A percentile compares a stretch with the other conserved stretches of the same genome.
Conservation (phyloP, 2,797 vertebrate genomes). For the Artibeus jamaicensis region DNA sequence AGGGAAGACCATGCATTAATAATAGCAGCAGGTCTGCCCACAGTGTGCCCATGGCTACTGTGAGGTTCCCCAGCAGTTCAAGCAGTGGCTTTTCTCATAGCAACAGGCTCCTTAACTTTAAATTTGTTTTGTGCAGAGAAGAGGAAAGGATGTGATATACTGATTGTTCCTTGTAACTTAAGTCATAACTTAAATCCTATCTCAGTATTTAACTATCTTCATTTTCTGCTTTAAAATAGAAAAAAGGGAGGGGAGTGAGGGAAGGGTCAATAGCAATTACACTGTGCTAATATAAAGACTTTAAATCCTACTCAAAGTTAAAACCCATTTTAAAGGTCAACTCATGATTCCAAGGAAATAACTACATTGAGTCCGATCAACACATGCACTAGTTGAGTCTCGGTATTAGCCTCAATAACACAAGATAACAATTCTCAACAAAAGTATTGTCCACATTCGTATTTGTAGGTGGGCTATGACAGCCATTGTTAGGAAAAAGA, state of each 20-base stretch:
- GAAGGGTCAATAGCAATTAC: background rate
- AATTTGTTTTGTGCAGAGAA: background rate
- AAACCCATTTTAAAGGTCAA: background rate
- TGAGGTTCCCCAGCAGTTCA: no score
- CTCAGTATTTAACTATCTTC: slow-evolving; percentile 57
- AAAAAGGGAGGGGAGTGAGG: background rate
- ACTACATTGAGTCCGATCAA: background rate
- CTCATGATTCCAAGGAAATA: slow-evolving; percentile 9
- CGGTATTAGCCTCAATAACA: background rate
- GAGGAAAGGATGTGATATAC: background rate
- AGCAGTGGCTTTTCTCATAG: background rate
- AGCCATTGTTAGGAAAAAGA: background rate
- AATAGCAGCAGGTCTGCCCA: background rate
- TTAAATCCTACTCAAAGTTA: slow-evolving; percentile 39
- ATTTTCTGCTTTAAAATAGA: slow-evolving; percentile 63
- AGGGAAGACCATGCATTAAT: background rate
- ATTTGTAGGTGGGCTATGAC: background rate
- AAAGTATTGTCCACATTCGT: background rate
- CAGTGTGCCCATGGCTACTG: background rate
- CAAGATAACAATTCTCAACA: background rate
- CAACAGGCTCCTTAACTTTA: background rate
- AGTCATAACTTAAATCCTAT: slow-evolving; percentile 36
- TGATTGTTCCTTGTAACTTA: background rate
- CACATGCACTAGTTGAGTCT: background rate
- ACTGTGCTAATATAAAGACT: slow-evolving; percentile 24